phyloP scores from a whole-genome alignment of 2,113 vertebrate species.

The Marmota monax region DNA sequence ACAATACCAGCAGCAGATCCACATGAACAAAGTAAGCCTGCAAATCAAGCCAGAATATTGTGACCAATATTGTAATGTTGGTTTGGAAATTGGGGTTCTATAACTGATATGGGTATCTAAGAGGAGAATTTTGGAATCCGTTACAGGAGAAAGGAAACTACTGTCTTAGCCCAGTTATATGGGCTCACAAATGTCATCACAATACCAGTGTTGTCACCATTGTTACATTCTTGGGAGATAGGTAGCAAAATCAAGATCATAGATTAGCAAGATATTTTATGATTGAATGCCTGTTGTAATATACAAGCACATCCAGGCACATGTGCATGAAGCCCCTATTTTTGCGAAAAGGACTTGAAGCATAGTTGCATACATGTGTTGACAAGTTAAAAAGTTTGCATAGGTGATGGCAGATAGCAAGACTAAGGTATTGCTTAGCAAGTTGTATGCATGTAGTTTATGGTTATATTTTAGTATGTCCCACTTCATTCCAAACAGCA shows the following conservation, averaged over 20 bases:
- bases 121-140: neutral
- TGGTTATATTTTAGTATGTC: neutral
- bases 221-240: neutral
- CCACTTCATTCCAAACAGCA: neutral
- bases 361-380: neutral
- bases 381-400: neutral
- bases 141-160: neutral
- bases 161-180: no score
- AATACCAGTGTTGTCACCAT: neutral
- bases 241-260: neutral
- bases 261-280: neutral
- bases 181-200: neutral
- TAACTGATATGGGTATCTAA: neutral
- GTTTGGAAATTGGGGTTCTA: neutral
- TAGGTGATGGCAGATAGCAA: neutral
- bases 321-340: neutral
- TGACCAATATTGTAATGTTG: neutral
- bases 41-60: neutral
- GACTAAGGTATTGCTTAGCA: neutral
- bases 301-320: neutral
- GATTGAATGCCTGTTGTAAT: neutral
- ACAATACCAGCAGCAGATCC: constrained; percentile 97
- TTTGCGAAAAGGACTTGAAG: neutral
- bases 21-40: constrained; percentile 97
- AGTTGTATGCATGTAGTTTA: neutral